Percentiles rank a stretch among this genome's conserved stretches.
Conservation (phyloP, 2,888 invertebrate species). For the Parnassius glacialis region DNA sequence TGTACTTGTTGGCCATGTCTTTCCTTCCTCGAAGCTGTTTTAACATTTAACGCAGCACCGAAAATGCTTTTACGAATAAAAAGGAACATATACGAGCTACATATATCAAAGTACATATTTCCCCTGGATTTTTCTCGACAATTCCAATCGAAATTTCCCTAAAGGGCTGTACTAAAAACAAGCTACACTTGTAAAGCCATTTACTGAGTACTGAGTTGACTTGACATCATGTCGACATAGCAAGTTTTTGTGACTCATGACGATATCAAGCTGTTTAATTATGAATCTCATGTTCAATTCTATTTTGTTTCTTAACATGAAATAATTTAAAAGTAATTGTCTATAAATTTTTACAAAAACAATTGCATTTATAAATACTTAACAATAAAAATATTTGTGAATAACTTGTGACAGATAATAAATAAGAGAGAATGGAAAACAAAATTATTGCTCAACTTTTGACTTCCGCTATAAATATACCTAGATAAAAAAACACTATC, state of each 20-base stretch:
- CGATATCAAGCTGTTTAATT: slow-evolving; percentile 13
- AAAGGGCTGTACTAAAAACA: slow-evolving; percentile 1
- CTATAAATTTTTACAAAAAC: not conserved
- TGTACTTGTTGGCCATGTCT: too few species aligned
- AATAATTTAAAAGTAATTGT: slow-evolving; percentile 1
- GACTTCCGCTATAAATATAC: too few species aligned
- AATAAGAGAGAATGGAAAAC: too few species aligned
- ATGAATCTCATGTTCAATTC: not conserved
- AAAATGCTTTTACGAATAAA: too few species aligned
- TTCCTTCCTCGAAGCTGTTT: too few species aligned
- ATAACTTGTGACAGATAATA: too few species aligned
- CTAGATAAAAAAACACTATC: too few species aligned
- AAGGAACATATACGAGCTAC: too few species aligned
- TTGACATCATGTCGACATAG: not conserved
- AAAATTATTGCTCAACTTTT: too few species aligned
- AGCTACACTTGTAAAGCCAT: slow-evolving; percentile 1
- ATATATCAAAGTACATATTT: not conserved
- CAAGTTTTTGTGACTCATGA: slow-evolving; percentile 1
- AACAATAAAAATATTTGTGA: too few species aligned
- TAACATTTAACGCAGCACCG: too few species aligned
- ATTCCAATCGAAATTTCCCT: slow-evolving; percentile 2
- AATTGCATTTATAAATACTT: not conserved
- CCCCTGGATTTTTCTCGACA: slow-evolving; percentile 3
- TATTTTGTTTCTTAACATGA: slow-evolving; percentile 3
- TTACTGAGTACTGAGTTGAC: not conserved